Base-by-base conservation (phyloP, 2,888 invertebrate genomes). In the Agrypnus murinus region DNA sequence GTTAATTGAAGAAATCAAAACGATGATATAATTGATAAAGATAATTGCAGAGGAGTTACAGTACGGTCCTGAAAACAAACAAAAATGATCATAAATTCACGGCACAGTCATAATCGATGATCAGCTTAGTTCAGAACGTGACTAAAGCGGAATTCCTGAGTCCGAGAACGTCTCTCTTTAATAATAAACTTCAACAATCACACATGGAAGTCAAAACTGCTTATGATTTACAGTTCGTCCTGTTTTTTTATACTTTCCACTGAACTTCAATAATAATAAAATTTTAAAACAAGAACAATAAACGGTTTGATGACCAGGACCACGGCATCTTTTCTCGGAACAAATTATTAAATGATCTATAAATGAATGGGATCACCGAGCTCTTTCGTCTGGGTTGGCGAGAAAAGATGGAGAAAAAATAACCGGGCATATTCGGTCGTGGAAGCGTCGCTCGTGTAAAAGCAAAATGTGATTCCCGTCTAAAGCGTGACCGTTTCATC, bases 31-130 rank as follows among this genome's bases (percentile, higher is more conserved):
- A n/a, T n/a, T n/a, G n/a, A n/a, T n/a, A n/a, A 55, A 31, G 31
- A 9, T 5, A 6, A 32, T 12, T 31, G 25, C 25, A 5, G 25
- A 25, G 3, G 19, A 25, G 34, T 38, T 25, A 5, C 43, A 59
- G 59, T 59, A 58, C 67, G 67, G 65, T 17, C 69, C 65, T 66
- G 66, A 60, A 60, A 65, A 64, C 68, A 67, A 71, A 74, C 63
- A 69, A 67, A 73, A 74, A 64, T 72, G 76, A 74, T 75, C 74
- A 72, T 78, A 77, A 78, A 76, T 78, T 71, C 72, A 74, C 67
- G 68, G 73, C 57, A 73, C 74, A 78, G 77, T 76, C 77, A 78
- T 77, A 78, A 78, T 76, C 74, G 74, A 76, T 76, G 77, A 77
- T 77, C 76, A 75, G 75, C 74, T 75, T 73, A 73, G 70, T 69